Percentiles rank a stretch among this genome's conserved stretches.
These are phyloP conservation scores for Arctocebus calabarensis DNA, from an alignment of 2,797 vertebrate species.

Conservation along the genomic window DNA sequence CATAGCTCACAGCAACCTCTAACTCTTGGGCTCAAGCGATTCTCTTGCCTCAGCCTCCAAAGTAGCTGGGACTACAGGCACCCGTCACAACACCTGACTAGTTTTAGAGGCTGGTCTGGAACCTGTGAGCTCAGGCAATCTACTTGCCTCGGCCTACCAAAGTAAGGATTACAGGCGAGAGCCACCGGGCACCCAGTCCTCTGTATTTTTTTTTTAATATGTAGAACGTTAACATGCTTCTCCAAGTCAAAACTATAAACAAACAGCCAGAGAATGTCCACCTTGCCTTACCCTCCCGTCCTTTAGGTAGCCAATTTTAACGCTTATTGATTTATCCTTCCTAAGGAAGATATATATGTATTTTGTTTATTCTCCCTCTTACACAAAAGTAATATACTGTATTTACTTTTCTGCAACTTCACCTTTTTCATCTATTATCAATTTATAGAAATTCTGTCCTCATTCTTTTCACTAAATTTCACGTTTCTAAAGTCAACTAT, in stretches of 20 bases:
- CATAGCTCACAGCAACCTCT: too few relatives aligned
- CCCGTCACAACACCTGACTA: too few relatives aligned
- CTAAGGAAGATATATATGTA: not conserved
- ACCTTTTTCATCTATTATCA: not conserved
- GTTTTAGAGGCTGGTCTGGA: too few relatives aligned
- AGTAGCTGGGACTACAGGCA: too few relatives aligned
- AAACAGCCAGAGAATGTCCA: not conserved
- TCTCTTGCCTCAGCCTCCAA: too few relatives aligned
- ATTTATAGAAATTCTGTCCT: not conserved
- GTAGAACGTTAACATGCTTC: not conserved
- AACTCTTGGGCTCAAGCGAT: too few relatives aligned
- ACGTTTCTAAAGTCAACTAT: not conserved
- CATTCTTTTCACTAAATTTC: not conserved
- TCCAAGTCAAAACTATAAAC: not conserved
- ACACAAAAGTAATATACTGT: not conserved
- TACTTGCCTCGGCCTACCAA: too few relatives aligned
- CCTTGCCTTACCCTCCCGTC: not conserved
- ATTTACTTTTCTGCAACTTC: not conserved
- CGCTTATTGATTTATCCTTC: not conserved
- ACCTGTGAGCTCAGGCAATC: too few relatives aligned
- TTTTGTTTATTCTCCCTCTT: not conserved
- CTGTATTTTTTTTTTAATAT: not conserved
- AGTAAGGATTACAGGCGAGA: too few relatives aligned
- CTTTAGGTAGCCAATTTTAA: not conserved
- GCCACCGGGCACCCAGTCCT: too few relatives aligned